Evolutionary conservation across 92 coral and sea anemone genomes (phyloP).

Genomic region (Desmophyllum pertusum): DNA sequence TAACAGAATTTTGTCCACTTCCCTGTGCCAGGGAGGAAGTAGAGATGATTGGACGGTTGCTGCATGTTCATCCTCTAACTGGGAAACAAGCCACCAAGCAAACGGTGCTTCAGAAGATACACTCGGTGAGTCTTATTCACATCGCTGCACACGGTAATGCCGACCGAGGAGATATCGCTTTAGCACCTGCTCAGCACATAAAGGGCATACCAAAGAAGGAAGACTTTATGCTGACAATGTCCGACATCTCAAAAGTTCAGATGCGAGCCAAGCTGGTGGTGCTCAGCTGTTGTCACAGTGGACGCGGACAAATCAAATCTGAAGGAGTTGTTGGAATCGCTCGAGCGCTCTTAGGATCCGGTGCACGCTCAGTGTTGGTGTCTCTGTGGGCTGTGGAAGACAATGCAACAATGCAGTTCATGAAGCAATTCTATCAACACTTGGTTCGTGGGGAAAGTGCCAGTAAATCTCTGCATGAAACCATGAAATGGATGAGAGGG

Average conservation of each 20-base stretch:
- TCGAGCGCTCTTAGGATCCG: constrained; percentile 19
- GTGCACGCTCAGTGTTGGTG: constrained; percentile 19
- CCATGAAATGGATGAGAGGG: constrained; percentile 24
- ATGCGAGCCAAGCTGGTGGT: constrained; percentile 43
- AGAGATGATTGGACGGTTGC: constrained; percentile 10
- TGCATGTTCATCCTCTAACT: constrained; percentile 9
- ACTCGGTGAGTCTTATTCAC: constrained; percentile 32
- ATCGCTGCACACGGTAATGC: constrained; percentile 40
- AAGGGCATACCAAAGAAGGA: neutral
- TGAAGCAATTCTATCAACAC: constrained; percentile 25
- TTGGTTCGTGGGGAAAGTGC: constrained; percentile 19
- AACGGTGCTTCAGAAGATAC: constrained; percentile 3
- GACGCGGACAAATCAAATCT: constrained; percentile 12
- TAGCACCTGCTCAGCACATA: constrained; percentile 9
- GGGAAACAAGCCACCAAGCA: constrained; percentile 32
- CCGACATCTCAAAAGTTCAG: constrained; percentile 14
- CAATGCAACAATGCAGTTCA: constrained; percentile 27
- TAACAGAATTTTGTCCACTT: neutral
- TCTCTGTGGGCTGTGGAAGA: constrained; percentile 28
- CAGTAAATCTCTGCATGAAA: constrained; percentile 20
- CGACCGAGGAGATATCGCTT: constrained; percentile 16
- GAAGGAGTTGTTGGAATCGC: constrained; percentile 31
- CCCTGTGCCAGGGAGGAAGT: constrained; percentile 20
- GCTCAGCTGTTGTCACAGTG: constrained; percentile 38
- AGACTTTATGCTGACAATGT: constrained; percentile 28